A percentile compares a stretch with the other conserved stretches of the same genome.
These are phyloP conservation scores for Micrasema minimum DNA, from an alignment of 1,140 invertebrate genomes.

Conservation along the genomic window DNA sequence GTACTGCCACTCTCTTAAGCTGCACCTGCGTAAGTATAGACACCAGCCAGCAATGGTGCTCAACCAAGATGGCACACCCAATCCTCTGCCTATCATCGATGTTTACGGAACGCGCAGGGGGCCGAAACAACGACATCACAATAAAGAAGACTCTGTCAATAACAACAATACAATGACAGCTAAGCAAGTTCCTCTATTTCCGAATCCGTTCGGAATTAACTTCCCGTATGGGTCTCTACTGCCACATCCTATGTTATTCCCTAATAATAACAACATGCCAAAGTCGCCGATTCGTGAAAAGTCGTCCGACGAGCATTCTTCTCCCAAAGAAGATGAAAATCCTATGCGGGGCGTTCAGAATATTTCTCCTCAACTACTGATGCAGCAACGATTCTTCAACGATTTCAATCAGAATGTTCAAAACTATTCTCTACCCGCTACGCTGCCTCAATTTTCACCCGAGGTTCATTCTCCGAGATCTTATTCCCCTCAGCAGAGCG, in stretches of 20 bases:
- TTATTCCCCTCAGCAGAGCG: conserved; percentile 57
- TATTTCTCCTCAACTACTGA: conserved; percentile 38
- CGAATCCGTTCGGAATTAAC: conserved; percentile 62
- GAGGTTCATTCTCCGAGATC: conserved; percentile 47
- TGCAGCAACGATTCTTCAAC: conserved; percentile 40
- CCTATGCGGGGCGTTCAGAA: neutral
- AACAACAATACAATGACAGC: conserved; percentile 52
- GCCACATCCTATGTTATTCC: conserved; percentile 63
- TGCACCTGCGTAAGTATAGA: conserved; percentile 92
- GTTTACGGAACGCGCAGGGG: conserved; percentile 89
- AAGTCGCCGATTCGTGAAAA: neutral
- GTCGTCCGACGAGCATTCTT: conserved; percentile 44
- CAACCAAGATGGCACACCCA: conserved; percentile 88
- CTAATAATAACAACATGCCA: conserved; percentile 62
- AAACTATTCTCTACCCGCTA: conserved; percentile 35
- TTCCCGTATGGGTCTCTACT: conserved; percentile 61
- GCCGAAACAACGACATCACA: conserved; percentile 74
- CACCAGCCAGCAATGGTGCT: conserved; percentile 89
- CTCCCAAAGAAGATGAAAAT: conserved; percentile 40
- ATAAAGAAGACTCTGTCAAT: conserved; percentile 56
- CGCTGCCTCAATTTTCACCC: conserved; percentile 43
- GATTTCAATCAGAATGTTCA: conserved; percentile 30
- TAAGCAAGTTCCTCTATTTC: conserved; percentile 61
- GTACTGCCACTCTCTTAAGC: conserved; percentile 97
- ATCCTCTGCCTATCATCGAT: conserved; percentile 88